phyloP scores from a whole-genome alignment of 2,888 invertebrate genomes.

The Platycheirus albimanus region DNA sequence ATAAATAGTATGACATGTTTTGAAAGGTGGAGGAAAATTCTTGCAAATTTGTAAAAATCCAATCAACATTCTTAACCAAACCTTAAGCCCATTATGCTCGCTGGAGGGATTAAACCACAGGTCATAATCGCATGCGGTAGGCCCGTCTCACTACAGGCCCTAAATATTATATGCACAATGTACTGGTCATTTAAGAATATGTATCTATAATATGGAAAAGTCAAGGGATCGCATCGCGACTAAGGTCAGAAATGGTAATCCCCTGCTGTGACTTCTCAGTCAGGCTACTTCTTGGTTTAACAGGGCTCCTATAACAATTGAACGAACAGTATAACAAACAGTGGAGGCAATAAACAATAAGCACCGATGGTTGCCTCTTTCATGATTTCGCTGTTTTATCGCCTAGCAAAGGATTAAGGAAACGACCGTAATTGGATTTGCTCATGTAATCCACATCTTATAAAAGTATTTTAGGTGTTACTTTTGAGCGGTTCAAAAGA shows the following conservation, averaged over 20 bases:
- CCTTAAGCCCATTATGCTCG: conserved; percentile 63
- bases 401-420: conserved; percentile 57
- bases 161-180: conserved; percentile 23
- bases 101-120: conserved; percentile 72
- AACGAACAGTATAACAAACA: conserved; percentile 35
- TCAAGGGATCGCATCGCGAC: conserved; percentile 79
- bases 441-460: conserved; percentile 79
- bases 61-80: conserved; percentile 58
- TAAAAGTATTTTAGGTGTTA: conserved; percentile 78
- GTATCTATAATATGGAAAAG: conserved; percentile 80
- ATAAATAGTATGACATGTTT: conserved; percentile 37
- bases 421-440: conserved; percentile 79
- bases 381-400: conserved; percentile 53
- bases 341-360: conserved; percentile 52
- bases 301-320: conserved; percentile 38
- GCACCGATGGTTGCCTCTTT: conserved; percentile 2
- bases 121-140: conserved; percentile 66
- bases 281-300: conserved; percentile 49
- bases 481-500: neutral
- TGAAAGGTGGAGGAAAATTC: conserved; percentile 69
- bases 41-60: conserved; percentile 71
- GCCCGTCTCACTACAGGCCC: conserved; percentile 18
- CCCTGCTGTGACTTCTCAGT: conserved; percentile 47
- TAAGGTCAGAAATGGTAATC: conserved; percentile 43
- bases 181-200: conserved; percentile 60